phyloP scores from a whole-genome alignment of 1,140 invertebrate species.

The Drosophila leontia region DNA sequence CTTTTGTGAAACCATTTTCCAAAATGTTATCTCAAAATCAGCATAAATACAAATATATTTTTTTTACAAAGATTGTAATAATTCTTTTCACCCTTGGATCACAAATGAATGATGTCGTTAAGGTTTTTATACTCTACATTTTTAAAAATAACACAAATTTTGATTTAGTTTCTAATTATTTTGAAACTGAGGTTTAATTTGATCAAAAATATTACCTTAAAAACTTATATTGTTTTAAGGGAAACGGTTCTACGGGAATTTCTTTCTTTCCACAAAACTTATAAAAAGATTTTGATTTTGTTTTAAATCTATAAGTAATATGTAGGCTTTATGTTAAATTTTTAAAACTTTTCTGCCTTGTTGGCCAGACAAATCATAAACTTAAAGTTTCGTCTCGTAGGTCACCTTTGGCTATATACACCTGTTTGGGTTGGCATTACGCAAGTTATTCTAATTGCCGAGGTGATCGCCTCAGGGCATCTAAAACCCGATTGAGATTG shows the following conservation, averaged over 20 bases:
- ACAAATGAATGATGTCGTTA: neutral
- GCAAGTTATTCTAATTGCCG: slow-evolving; percentile 54
- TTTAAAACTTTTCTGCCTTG: neutral
- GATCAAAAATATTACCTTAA: neutral
- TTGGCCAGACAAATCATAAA: neutral
- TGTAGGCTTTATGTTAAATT: neutral
- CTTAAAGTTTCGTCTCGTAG: neutral
- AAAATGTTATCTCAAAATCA: neutral
- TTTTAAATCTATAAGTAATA: too few relatives aligned
- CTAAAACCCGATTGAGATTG: slow-evolving; percentile 37
- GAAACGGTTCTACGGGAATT: neutral
- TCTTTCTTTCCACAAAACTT: neutral
- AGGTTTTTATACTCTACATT: neutral
- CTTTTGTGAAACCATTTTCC: neutral
- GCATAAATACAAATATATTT: neutral
- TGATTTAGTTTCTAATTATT: too few relatives aligned
- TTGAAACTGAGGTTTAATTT: too few relatives aligned
- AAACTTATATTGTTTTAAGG: neutral
- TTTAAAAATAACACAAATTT: too few relatives aligned
- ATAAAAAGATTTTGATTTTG: too few relatives aligned
- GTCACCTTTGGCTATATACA: slow-evolving; percentile 21
- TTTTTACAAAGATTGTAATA: neutral
- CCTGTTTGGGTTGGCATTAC: slow-evolving; percentile 38
- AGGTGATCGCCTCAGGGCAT: slow-evolving; percentile 42
- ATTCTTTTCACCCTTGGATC: neutral